Percentiles rank a stretch among this genome's conserved stretches.
Conservation (phyloP, 2,888 invertebrate genomes). For the Odontothrips loti region DNA sequence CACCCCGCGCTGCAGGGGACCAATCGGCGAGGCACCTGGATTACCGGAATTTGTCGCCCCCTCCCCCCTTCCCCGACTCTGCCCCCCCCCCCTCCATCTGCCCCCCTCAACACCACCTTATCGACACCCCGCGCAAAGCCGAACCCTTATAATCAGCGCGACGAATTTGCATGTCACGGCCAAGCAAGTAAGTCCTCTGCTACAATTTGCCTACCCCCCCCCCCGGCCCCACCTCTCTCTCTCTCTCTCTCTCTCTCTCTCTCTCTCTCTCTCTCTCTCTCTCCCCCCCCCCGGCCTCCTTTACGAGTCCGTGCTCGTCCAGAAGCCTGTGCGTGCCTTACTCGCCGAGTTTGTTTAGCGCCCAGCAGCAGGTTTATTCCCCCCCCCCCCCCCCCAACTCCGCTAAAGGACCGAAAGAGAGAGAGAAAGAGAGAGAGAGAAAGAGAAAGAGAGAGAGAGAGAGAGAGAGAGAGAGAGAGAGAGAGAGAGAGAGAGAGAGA, state of each 20-base stretch:
- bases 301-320: no score
- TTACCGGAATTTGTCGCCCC: no score
- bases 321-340: no score
- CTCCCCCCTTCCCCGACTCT: neutral
- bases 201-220: neutral
- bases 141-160: neutral
- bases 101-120: neutral
- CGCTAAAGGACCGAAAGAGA: neutral
- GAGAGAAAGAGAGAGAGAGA: neutral
- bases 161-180: conserved; percentile 5
- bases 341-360: no score
- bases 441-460: neutral
- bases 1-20: no score
- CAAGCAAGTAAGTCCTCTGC: neutral
- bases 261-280: neutral
- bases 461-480: neutral
- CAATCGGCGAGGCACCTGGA: no score
- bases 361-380: no score
- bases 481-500: neutral
- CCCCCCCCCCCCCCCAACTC: no score
- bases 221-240: neutral
- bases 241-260: neutral
- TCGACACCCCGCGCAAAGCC: neutral
- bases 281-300: neutral
- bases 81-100: neutral